Base-by-base conservation (phyloP, 2,888 invertebrate species). In the Orthonychiurus folsomi region DNA sequence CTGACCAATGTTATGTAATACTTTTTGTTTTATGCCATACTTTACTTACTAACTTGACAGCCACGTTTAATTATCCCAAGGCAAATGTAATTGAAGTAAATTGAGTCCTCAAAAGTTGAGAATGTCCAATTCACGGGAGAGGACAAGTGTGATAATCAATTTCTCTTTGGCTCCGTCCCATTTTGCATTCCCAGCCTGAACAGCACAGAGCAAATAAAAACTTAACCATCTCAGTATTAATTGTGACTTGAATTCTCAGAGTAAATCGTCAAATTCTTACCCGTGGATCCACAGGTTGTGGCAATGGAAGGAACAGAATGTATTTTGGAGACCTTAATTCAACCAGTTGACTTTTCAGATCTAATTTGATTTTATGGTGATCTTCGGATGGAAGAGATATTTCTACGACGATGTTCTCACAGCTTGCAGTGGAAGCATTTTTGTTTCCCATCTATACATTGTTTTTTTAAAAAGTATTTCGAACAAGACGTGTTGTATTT, bases 401-500 rank as follows among this genome's bases (percentile, higher is more conserved):
- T 64, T 83, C 82, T 25, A 94, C 80, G n/a, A 90, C 81, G 78
- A 94, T 84, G 76, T 89, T 87, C 77, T 94, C 93, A 78, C 93
- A 93, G 74, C 91, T 90, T 2, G 89, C 83, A 0, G 89, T 85
- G 1, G 84, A 80, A 21, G 86, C 84, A 0, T 86, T 88, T 76
- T 89, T 90, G 65, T 85, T 85, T 1, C 88, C 86, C 81, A 92
- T 87, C 86, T 89, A 79, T 59, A 76, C 73, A 65, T 67, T 52
- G 24, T 21, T 12, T 15, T 9, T 26, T 26, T 20, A 18, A 20
- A 12, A 53, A 53, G 12, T 53, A 12, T 26, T 48, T 12, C 15
- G 48, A 48, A 48, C 12, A 12, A n/a, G 48, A n/a, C 48, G 12
- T 12, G 48, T n/a, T 15, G 12, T 12, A 53, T 15, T 15, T 37